phyloP scores from a whole-genome alignment of 2,113 vertebrate species.

The Cinclus mexicanus region DNA sequence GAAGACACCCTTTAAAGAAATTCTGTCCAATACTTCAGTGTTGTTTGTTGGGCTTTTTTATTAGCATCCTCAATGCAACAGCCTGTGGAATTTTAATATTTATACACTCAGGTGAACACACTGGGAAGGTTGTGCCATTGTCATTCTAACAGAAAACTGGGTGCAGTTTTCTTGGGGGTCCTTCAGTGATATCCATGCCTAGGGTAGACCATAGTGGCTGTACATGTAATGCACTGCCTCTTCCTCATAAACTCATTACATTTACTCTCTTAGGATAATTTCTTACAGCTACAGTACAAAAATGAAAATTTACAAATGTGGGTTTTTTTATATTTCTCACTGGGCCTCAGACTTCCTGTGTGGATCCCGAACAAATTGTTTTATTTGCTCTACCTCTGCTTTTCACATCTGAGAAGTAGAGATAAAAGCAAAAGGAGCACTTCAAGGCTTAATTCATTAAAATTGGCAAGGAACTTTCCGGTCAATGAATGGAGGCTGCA shows the following conservation, averaged over 20 bases:
- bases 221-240: not conserved
- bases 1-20: not conserved
- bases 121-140: not conserved
- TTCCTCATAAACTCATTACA: not conserved
- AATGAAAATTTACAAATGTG: not conserved
- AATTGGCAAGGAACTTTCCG: conserved; percentile 23
- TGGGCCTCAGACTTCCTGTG: not conserved
- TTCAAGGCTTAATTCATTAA: conserved; percentile 52
- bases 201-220: not conserved
- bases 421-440: conserved; percentile 43
- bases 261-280: conserved; percentile 1
- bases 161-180: not conserved
- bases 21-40: not conserved
- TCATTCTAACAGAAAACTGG: not conserved
- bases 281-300: not conserved
- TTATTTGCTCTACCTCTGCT: conserved; percentile 19
- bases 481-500: conserved; percentile 16
- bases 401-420: conserved; percentile 27
- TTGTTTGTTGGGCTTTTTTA: not conserved
- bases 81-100: not conserved
- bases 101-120: not conserved
- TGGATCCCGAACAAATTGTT: conserved; percentile 30
- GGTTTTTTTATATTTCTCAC: not conserved
- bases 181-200: not conserved
- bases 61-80: not conserved